These are phyloP conservation scores for Holcopasites calliopsidis DNA, from an alignment of 1,140 invertebrate genomes.

Conservation along the genomic window DNA sequence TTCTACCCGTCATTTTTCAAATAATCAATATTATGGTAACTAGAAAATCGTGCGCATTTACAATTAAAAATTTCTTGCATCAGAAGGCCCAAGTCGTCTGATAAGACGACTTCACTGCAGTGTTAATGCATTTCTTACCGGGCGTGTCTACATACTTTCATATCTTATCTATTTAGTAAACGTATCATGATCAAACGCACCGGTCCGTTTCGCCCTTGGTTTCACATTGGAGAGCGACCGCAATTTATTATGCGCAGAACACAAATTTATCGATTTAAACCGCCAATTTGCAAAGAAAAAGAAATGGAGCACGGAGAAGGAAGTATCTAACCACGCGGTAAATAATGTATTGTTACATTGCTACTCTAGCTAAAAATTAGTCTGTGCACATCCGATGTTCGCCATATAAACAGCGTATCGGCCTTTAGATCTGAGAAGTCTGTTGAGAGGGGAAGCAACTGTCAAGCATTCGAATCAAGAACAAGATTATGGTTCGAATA, in stretches of 20 bases:
- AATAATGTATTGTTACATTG: not conserved
- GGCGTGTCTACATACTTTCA: not conserved
- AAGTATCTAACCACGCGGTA: not conserved
- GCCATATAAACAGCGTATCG: not conserved
- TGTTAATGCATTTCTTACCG: not conserved
- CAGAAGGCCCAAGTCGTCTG: not conserved
- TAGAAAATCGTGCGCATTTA: no score
- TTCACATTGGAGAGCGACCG: not conserved
- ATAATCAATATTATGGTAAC: no score
- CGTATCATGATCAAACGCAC: not conserved
- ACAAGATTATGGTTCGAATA: slow-evolving; percentile 11
- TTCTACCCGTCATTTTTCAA: no score
- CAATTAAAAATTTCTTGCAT: no score
- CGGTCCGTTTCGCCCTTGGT: not conserved
- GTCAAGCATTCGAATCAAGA: not conserved
- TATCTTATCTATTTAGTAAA: slow-evolving; percentile 3
- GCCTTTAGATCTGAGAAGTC: slow-evolving; percentile 30
- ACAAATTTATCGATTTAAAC: not conserved
- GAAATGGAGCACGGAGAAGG: not conserved
- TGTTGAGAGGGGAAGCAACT: slow-evolving; percentile 34
- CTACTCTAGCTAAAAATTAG: no score
- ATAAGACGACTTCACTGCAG: not conserved
- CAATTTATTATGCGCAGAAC: not conserved
- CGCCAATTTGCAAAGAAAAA: not conserved
- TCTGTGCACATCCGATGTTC: not conserved